Conservation (phyloP, 1,140 invertebrate genomes). For the Camponotus vicinus region DNA sequence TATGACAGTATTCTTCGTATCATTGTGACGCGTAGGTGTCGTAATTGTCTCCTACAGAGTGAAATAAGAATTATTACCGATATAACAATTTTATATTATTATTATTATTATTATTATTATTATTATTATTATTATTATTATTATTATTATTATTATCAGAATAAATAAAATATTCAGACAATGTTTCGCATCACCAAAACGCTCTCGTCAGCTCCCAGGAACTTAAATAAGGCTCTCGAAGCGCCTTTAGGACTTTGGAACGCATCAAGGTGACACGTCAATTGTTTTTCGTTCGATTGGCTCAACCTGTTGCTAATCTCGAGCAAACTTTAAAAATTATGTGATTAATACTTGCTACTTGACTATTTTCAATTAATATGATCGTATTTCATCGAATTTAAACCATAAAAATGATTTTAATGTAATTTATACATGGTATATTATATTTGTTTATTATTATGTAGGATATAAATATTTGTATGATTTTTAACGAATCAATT, state of each 20-base stretch:
- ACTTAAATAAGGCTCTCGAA: constrained; percentile 14
- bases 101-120: no score
- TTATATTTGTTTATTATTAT: neutral
- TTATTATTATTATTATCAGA: no score
- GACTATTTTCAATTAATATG: no score
- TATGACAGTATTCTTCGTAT: no score
- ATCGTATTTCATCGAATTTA: neutral
- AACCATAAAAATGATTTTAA: neutral
- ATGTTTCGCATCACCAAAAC: constrained; percentile 28
- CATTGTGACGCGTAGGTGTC: no score
- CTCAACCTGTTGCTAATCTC: constrained; percentile 16
- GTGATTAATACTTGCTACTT: neutral
- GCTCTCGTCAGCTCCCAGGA: neutral
- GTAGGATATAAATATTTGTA: neutral
- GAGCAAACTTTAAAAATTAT: neutral
- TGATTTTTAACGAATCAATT: neutral
- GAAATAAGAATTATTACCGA: no score
- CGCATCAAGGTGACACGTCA: neutral
- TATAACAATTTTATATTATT: no score
- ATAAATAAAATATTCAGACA: neutral
- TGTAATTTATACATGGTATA: no score
- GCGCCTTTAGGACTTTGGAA: neutral
- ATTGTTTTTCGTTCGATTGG: neutral
- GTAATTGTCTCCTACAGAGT: no score
- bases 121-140: no score